Conservation (phyloP, 2,888 invertebrate species). For the Drosophila acutilabella region DNA sequence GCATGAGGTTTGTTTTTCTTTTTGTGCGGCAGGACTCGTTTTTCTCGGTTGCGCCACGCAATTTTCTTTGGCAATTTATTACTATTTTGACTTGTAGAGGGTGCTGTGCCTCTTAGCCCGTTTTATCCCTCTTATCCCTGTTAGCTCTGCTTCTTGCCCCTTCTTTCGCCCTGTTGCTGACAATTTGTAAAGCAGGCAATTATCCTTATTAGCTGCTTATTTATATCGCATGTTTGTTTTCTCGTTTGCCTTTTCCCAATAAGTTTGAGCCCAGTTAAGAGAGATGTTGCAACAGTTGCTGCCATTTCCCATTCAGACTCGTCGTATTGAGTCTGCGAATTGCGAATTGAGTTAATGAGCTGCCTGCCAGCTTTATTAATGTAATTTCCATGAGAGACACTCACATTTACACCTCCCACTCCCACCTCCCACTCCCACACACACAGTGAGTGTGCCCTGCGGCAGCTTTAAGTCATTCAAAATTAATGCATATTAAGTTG, state of each 20-base stretch:
- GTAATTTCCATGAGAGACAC: conserved; percentile 43
- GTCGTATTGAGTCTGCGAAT: conserved; percentile 23
- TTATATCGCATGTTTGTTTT: conserved; percentile 75
- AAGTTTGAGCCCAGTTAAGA: conserved; percentile 31
- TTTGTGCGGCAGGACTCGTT: conserved; percentile 35
- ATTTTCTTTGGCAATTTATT: conserved; percentile 76
- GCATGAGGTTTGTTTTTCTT: background rate
- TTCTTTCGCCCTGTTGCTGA: conserved; percentile 9
- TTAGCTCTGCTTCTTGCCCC: too few relatives aligned
- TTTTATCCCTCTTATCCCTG: too few relatives aligned
- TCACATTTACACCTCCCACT: background rate
- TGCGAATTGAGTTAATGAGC: conserved; percentile 46
- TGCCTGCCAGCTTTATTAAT: conserved; percentile 48
- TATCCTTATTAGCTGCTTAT: conserved; percentile 81
- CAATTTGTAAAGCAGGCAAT: conserved; percentile 79
- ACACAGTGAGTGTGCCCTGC: background rate
- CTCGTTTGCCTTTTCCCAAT: conserved; percentile 49
- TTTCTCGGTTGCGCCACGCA: conserved; percentile 56
- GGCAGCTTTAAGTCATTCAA: conserved; percentile 56
- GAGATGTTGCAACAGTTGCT: conserved; percentile 15
- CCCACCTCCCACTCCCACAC: background rate
- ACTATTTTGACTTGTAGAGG: conserved; percentile 74
- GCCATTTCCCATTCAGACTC: conserved; percentile 13
- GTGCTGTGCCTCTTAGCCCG: background rate
- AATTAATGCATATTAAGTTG: conserved; percentile 70